A percentile compares a stretch with the other conserved stretches of the same genome.
phyloP scores from a whole-genome alignment of 1,140 invertebrate species.

The Neotoxoptera formosana region DNA sequence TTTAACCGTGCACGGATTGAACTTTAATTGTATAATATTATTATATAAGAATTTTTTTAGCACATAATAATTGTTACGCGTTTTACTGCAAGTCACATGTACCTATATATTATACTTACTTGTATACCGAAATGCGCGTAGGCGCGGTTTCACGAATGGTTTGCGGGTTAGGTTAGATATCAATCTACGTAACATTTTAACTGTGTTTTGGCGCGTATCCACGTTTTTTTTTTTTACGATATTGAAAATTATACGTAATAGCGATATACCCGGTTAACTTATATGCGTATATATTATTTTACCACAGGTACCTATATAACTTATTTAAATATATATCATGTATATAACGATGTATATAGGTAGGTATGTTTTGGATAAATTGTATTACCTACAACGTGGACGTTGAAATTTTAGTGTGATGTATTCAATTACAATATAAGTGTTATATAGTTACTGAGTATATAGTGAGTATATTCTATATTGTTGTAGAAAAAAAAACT shows the following conservation, averaged over 20 bases:
- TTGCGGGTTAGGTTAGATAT: background rate
- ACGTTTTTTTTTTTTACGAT: background rate
- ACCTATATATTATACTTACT: too few species aligned
- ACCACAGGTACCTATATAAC: background rate
- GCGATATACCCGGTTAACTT: background rate
- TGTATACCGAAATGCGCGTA: background rate
- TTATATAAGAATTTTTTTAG: background rate
- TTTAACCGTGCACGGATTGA: background rate
- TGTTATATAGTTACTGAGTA: too few species aligned
- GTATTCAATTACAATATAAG: background rate
- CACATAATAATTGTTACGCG: background rate
- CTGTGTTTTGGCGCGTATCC: background rate
- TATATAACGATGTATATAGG: background rate
- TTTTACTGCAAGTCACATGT: background rate
- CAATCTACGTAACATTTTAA: background rate
- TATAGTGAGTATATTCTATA: background rate
- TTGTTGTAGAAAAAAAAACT: background rate
- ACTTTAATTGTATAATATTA: background rate
- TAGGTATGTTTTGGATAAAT: background rate
- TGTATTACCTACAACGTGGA: background rate
- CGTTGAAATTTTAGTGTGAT: background rate
- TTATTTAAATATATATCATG: background rate
- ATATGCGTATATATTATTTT: background rate
- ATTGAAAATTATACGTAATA: background rate
- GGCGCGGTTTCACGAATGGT: background rate